Evolutionary conservation across 2,113 vertebrate species (phyloP).

Genomic region (Alaudala cheleensis): DNA sequence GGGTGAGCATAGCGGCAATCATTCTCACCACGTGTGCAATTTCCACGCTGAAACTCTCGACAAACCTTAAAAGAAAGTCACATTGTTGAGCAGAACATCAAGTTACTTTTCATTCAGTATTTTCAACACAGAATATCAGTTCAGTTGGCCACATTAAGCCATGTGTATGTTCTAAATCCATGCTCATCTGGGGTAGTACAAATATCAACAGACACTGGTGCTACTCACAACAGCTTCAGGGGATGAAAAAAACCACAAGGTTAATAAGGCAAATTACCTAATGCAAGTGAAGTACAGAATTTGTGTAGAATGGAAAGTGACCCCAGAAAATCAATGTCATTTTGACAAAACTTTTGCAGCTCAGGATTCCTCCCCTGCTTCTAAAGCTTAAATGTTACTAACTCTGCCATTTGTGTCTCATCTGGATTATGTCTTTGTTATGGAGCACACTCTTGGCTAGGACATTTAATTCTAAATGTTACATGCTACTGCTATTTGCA

Average conservation of each 20-base stretch:
- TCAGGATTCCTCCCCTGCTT: neutral
- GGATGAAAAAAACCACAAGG: fast-evolving
- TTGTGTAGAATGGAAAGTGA: neutral
- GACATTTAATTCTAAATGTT: neutral
- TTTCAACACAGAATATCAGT: neutral
- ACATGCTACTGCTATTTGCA: neutral
- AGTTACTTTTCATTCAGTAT: neutral
- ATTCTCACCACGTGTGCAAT: slow-evolving; percentile 96
- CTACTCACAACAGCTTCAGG: neutral
- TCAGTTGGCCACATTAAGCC: neutral
- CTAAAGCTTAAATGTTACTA: neutral
- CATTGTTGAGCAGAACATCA: slow-evolving; percentile 6
- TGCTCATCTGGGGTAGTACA: neutral
- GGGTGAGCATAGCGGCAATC: slow-evolving; percentile 98
- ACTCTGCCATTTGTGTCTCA: neutral
- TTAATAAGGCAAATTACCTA: neutral
- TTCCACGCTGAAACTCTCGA: slow-evolving; percentile 96
- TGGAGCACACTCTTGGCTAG: neutral
- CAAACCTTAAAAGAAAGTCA: slow-evolving; percentile 85
- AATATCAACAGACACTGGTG: neutral
- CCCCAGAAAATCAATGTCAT: neutral
- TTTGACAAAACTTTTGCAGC: neutral
- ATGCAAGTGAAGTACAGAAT: neutral
- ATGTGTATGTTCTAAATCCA: neutral
- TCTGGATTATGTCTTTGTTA: neutral